These are phyloP conservation scores for Chironomus striatipennis DNA, from an alignment of 1,140 invertebrate genomes.

Conservation along the genomic window DNA sequence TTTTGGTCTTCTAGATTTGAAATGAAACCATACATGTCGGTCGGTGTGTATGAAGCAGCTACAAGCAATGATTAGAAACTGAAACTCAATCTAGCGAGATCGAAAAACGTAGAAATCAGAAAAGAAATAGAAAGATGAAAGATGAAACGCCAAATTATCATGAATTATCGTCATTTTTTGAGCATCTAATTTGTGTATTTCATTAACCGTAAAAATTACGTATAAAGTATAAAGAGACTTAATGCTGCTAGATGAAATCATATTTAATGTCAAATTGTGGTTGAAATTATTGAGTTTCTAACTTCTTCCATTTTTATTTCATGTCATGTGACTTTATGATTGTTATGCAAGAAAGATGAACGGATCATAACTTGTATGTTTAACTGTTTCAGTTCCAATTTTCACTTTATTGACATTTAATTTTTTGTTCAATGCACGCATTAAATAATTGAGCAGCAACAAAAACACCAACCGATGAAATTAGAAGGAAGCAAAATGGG, in stretches of 20 bases:
- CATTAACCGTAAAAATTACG: constrained; percentile 5
- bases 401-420: constrained; percentile 9
- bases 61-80: not conserved
- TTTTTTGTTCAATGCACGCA: constrained; percentile 2
- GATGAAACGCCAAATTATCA: constrained; percentile 10
- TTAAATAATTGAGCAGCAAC: not conserved
- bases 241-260: constrained; percentile 5
- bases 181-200: constrained; percentile 14
- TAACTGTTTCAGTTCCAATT: constrained; percentile 8
- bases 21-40: not conserved
- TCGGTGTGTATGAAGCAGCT: not conserved
- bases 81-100: constrained; percentile 1
- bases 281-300: not conserved
- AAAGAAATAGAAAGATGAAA: not conserved
- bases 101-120: not conserved
- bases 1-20: too few species aligned
- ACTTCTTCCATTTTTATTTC: not conserved
- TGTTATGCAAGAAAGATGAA: not conserved
- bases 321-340: not conserved
- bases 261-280: not conserved
- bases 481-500: not conserved
- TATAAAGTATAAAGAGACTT: not conserved
- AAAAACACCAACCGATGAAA: too few species aligned
- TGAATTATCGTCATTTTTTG: not conserved
- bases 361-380: not conserved